Percentiles rank a stretch among this genome's conserved stretches.
Conservation (phyloP, 1,140 invertebrate species). For the Listronotus bonariensis region DNA sequence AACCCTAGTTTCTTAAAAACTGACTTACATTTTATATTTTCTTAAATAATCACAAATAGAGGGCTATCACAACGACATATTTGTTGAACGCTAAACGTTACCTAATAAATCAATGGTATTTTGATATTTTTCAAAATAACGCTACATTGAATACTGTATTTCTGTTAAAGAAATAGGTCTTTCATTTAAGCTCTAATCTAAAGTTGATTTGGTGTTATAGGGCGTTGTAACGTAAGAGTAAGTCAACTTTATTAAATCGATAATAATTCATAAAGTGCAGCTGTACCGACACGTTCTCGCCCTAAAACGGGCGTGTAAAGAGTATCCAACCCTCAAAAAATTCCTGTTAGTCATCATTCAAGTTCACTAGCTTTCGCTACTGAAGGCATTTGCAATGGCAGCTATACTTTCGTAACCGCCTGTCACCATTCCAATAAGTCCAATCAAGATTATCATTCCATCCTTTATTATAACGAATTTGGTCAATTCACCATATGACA, state of each 20-base stretch:
- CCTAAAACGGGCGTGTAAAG: background rate
- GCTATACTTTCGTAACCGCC: conserved; percentile 74
- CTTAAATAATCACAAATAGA: conserved; percentile 1
- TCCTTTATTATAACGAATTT: conserved; percentile 65
- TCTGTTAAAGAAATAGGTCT: too few relatives aligned
- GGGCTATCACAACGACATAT: background rate
- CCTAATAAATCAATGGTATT: too few relatives aligned
- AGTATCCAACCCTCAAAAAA: background rate
- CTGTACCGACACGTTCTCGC: background rate
- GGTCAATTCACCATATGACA: conserved; percentile 58
- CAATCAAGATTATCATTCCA: conserved; percentile 70
- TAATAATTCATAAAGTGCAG: background rate
- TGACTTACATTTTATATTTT: conserved; percentile 3
- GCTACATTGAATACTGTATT: too few relatives aligned
- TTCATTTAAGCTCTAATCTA: too few relatives aligned
- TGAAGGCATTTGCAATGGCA: conserved; percentile 60
- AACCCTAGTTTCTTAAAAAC: background rate
- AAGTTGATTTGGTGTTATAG: too few relatives aligned
- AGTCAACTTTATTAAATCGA: background rate
- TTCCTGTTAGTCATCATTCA: background rate
- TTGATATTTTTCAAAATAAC: too few relatives aligned
- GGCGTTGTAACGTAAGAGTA: too few relatives aligned
- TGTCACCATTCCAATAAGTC: conserved; percentile 69
- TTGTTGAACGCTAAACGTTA: background rate
- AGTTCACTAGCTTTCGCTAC: conserved; percentile 22